phyloP scores from a whole-genome alignment of 1,140 invertebrate species.

The Drosophila simulans region DNA sequence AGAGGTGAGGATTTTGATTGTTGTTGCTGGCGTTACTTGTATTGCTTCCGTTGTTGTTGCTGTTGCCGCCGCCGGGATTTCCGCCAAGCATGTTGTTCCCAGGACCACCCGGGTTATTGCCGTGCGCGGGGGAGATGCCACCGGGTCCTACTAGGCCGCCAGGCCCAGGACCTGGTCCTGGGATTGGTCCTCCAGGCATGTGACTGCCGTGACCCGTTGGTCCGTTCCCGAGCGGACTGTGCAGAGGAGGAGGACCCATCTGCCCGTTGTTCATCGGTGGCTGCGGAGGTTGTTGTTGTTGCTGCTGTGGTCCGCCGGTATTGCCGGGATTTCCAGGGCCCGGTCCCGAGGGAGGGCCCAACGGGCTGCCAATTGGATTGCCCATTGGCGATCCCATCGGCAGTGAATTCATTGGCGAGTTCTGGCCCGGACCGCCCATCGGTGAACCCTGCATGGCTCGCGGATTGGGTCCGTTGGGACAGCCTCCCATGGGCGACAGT shows the following conservation, averaged over 20 bases:
- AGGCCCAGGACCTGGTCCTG: constrained; percentile 70
- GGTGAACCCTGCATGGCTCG: constrained; percentile 87
- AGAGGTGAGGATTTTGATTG: constrained; percentile 80
- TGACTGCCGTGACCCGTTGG: constrained; percentile 72
- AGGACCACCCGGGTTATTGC: constrained; percentile 41
- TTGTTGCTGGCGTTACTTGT: constrained; percentile 70
- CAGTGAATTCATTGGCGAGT: constrained; percentile 89
- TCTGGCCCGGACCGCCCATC: constrained; percentile 84
- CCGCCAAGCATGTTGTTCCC: constrained; percentile 54
- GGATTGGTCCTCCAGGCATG: constrained; percentile 74
- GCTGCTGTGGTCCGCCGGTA: constrained; percentile 37
- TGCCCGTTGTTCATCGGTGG: constrained; percentile 84
- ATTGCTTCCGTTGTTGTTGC: constrained; percentile 75
- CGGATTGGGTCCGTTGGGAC: constrained; percentile 85
- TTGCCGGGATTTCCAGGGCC: constrained; percentile 86
- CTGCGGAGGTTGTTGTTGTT: constrained; percentile 77
- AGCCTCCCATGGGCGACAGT: constrained; percentile 87
- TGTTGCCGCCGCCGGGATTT: constrained; percentile 43
- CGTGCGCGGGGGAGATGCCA: constrained; percentile 67
- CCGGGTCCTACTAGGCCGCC: constrained; percentile 64
- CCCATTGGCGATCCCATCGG: constrained; percentile 90
- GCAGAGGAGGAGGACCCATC: constrained; percentile 80
- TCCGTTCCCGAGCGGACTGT: constrained; percentile 82
- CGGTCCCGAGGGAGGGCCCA: constrained; percentile 87
- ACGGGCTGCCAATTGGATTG: constrained; percentile 90